A percentile compares a stretch with the other conserved stretches of the same genome.
Conservation (phyloP, 37 sponge, comb jelly and placozoan genomes). For the Cladorhizidae sp. region DNA sequence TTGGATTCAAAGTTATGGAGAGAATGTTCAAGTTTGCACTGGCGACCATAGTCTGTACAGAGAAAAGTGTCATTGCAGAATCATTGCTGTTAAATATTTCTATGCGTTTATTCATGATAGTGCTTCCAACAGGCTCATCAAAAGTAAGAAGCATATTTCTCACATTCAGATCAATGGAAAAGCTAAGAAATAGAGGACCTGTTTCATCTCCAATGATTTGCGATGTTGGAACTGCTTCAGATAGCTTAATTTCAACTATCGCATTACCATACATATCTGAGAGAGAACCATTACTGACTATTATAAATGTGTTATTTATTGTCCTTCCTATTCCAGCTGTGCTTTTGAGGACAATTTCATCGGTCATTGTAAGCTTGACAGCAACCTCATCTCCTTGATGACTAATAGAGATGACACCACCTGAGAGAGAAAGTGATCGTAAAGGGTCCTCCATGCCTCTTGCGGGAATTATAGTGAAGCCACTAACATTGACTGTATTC, state of each 20-base stretch:
- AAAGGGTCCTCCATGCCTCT: conserved; percentile 41
- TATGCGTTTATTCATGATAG: conserved; percentile 38
- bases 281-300: conserved; percentile 37
- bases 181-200: conserved; percentile 46
- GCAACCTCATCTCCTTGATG: conserved; percentile 39
- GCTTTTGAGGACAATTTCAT: conserved; percentile 69
- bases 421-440: conserved; percentile 36
- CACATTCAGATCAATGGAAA: conserved; percentile 62
- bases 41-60: conserved; percentile 26
- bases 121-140: conserved; percentile 66
- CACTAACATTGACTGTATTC: conserved; percentile 35
- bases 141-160: conserved; percentile 66
- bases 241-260: conserved; percentile 31
- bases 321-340: conserved; percentile 45
- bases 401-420: conserved; percentile 24
- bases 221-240: conserved; percentile 13
- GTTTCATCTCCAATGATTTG: conserved; percentile 54
- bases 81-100: conserved; percentile 20
- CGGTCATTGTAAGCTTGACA: conserved; percentile 44
- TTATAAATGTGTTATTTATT: conserved; percentile 56
- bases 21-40: conserved; percentile 32
- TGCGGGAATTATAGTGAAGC: conserved; percentile 63
- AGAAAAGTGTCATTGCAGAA: conserved; percentile 1
- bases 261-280: conserved; percentile 54
- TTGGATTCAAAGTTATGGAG: conserved; percentile 30